A percentile compares a stretch with the other conserved stretches of the same genome.
These are phyloP conservation scores for Phocoena phocoena DNA, from an alignment of 2,113 vertebrate genomes.

Conservation along the genomic window DNA sequence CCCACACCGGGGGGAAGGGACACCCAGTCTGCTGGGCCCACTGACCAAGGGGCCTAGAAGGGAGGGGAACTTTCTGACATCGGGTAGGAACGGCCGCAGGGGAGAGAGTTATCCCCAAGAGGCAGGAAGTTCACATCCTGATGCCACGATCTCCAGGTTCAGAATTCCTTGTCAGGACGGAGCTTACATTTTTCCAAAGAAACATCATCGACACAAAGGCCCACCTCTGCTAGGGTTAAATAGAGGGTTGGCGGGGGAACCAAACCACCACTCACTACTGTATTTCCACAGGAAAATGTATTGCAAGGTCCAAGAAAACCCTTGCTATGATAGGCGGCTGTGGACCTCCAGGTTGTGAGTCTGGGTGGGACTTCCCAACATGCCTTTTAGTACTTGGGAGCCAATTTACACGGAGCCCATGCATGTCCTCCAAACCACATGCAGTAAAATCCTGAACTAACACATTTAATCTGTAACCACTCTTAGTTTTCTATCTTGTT, in stretches of 20 bases:
- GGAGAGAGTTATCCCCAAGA: neutral
- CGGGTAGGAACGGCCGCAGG: fast-evolving
- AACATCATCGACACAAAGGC: neutral
- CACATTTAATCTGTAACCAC: conserved; percentile 3
- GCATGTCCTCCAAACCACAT: conserved; percentile 23
- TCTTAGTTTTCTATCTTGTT: neutral
- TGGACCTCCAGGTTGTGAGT: neutral
- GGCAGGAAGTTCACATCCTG: neutral
- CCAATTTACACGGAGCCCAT: neutral
- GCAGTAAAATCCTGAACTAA: conserved; percentile 41
- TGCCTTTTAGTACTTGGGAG: neutral
- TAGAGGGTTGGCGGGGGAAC: neutral
- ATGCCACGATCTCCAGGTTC: neutral
- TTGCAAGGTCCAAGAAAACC: neutral
- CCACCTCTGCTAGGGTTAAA: neutral
- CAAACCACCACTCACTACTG: neutral
- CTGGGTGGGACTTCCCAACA: neutral
- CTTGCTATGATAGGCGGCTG: neutral
- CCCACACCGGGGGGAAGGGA: no score
- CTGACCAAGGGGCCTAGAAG: neutral
- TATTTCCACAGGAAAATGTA: neutral
- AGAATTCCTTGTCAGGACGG: neutral
- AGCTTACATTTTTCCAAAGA: neutral
- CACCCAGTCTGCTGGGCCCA: no score
- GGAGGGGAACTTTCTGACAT: neutral